A percentile compares a stretch with the other conserved stretches of the same genome.
phyloP scores from a whole-genome alignment of 1,140 invertebrate genomes.

The Bacillus rossius region DNA sequence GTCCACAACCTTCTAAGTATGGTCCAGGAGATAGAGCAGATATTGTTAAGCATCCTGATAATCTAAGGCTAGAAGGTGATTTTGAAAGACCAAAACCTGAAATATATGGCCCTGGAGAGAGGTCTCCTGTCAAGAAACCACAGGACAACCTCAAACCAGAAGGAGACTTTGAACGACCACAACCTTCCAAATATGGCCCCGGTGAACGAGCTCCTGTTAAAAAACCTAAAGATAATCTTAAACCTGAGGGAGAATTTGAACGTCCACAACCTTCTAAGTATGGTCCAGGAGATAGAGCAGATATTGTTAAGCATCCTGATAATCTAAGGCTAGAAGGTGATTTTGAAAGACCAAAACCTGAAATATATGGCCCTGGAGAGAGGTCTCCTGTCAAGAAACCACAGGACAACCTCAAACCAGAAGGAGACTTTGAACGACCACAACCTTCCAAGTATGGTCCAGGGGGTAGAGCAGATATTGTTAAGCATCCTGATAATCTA shows the following conservation, averaged over 20 bases:
- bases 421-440: constrained; percentile 51
- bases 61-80: constrained; percentile 55
- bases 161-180: constrained; percentile 39
- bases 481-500: constrained; percentile 50
- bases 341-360: constrained; percentile 33
- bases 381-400: constrained; percentile 44
- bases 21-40: constrained; percentile 33
- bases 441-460: constrained; percentile 40
- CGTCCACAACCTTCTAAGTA: constrained; percentile 28
- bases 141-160: constrained; percentile 45
- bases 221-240: constrained; percentile 28
- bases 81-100: constrained; percentile 45
- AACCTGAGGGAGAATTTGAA: constrained; percentile 37
- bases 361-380: constrained; percentile 33
- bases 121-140: constrained; percentile 27
- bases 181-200: constrained; percentile 18
- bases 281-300: constrained; percentile 42
- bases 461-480: constrained; percentile 39
- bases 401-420: constrained; percentile 53
- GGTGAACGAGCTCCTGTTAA: constrained; percentile 42
- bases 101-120: constrained; percentile 3
- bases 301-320: constrained; percentile 39
- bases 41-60: constrained; percentile 49
- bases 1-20: constrained; percentile 33
- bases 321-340: constrained; percentile 50